A percentile compares a stretch with the other conserved stretches of the same genome.
Evolutionary conservation across 1,140 invertebrate species (phyloP).

Genomic region (Drosophila lini): DNA sequence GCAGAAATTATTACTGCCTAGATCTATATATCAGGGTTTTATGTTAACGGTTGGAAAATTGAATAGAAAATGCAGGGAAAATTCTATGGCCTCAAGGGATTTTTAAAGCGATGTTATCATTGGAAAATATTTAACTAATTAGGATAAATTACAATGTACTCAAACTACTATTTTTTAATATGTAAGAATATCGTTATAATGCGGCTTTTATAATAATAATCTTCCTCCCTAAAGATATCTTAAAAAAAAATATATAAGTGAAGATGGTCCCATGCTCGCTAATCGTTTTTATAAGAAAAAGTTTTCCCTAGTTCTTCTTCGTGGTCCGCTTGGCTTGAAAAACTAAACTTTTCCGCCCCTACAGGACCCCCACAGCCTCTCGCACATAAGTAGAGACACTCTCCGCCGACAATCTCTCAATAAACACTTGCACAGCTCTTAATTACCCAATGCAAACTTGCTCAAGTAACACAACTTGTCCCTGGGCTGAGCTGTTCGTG

Average conservation of each 20-base stretch:
- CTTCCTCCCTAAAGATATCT: neutral
- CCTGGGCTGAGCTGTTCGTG: conserved; percentile 18
- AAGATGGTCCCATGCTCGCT: conserved; percentile 16
- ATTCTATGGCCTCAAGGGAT: too few species aligned
- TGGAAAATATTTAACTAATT: neutral
- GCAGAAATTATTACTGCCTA: conserved; percentile 26
- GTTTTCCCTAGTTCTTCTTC: conserved; percentile 6
- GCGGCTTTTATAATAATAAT: neutral
- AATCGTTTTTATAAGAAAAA: conserved; percentile 27
- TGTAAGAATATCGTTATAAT: neutral
- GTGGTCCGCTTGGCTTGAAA: conserved; percentile 28
- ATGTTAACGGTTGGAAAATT: conserved; percentile 1
- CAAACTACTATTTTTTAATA: too few species aligned
- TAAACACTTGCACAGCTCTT: conserved; percentile 81
- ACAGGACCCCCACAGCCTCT: conserved; percentile 5
- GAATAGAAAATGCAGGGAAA: neutral
- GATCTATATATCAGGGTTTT: conserved; percentile 16
- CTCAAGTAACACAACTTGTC: conserved; percentile 66
- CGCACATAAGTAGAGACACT: conserved; percentile 35
- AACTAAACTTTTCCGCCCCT: conserved; percentile 30
- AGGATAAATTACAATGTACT: too few species aligned
- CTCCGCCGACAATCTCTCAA: conserved; percentile 62
- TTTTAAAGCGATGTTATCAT: too few species aligned
- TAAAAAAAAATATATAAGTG: conserved; percentile 1
- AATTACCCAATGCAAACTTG: conserved; percentile 81